phyloP scores from a whole-genome alignment of 2,888 invertebrate genomes.

The Microctonus hyperodae region DNA sequence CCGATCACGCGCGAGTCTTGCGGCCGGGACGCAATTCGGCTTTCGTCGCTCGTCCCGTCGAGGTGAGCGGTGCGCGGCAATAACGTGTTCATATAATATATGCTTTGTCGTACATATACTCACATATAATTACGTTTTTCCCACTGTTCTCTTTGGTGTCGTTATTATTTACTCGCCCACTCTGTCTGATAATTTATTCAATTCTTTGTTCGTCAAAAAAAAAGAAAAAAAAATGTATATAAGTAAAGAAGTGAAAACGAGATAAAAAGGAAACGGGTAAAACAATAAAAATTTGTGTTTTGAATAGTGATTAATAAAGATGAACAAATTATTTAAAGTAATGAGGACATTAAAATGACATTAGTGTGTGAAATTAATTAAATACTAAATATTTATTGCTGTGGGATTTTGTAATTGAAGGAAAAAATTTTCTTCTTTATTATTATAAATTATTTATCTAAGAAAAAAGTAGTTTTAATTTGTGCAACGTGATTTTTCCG shows the following conservation, averaged over 20 bases:
- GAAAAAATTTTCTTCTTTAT: background rate
- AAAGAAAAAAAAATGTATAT: no score
- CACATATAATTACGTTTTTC: conserved; percentile 12
- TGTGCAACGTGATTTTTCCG: background rate
- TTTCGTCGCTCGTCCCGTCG: conserved; percentile 44
- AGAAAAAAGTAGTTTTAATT: background rate
- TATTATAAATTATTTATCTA: background rate
- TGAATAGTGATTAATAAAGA: no score
- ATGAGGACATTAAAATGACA: background rate
- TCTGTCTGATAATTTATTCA: no score
- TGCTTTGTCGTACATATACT: conserved; percentile 19
- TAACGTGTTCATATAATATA: conserved; percentile 34
- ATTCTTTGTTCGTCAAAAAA: no score
- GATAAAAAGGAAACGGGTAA: no score
- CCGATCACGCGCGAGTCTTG: conserved; percentile 48
- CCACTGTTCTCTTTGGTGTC: no score
- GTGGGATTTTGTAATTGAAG: background rate
- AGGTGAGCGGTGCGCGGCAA: conserved; percentile 41
- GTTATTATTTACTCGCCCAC: no score
- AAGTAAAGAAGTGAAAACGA: no score
- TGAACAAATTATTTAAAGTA: no score
- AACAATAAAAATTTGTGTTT: no score
- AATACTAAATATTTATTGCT: background rate
- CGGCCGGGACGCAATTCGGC: conserved; percentile 46
- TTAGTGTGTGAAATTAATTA: no score